Evolutionary conservation across 1,140 invertebrate genomes (phyloP), one percentile per base, ranked within the genome.

Genomic region (Venustaconcha ellipsiformis): DNA sequence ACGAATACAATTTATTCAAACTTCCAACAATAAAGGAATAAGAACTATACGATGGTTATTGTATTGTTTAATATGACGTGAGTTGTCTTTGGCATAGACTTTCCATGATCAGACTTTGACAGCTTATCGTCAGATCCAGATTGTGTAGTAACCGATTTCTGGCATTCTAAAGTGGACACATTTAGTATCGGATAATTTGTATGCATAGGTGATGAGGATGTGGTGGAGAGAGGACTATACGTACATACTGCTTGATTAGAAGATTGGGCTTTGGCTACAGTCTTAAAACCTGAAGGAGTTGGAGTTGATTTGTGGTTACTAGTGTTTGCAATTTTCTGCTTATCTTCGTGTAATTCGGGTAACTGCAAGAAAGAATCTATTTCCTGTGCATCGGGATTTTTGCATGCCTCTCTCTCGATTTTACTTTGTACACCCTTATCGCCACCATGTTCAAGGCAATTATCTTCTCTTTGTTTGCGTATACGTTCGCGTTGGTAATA

Each of bases 401-500:
- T 26, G 6, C 15, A 57, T 72, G 59, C 48, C 59, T 60, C 57
- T 66, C n/a, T 77, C 70, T 55, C 37, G 57, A 26, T 23, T 62
- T n/a, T 59, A 48, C 37, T 6, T 48, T 48, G 6, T 48, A 48
- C 66, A 30, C 57, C 70, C 17, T 57, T 13, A 15, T 17, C 55
- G 18, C 30, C 13, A 60, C 48, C 63, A 60, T 72, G 57, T 14
- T 48, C 37, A 48, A 48, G 0, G 37, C 37, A 48, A 48, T 23
- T 57, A 55, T 23, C 57, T 15, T 56, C 63, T 64, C 78, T 72
- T 63, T 82, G 20, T 62, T 82, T 83, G 59, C 78, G 69, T 57
- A 87, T 81, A 86, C 96, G 96, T 84, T 97, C 96, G 17, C 96
- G 92, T 86, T 97, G 96, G 88, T 97, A 97, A 83, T 97, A 98